Conservation (phyloP, 2,113 vertebrate species). For the Spilogale gracilis region DNA sequence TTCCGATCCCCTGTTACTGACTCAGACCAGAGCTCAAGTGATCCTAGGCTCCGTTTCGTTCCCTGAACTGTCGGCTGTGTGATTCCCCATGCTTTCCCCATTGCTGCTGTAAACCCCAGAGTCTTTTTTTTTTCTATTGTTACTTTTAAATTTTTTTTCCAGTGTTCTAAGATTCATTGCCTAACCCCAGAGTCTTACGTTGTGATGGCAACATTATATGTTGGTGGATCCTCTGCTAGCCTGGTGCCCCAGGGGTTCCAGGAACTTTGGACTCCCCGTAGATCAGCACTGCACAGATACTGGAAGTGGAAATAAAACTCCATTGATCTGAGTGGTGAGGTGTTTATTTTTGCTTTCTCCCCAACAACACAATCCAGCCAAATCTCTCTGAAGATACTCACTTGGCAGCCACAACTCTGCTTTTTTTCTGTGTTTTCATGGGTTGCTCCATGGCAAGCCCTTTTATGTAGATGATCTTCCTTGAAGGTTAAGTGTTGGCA, state of each 20-base stretch:
- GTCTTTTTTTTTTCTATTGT: not conserved
- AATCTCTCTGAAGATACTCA: not conserved
- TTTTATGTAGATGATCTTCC: not conserved
- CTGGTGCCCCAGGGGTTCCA: not conserved
- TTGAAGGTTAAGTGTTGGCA: not conserved
- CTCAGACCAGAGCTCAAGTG: not conserved
- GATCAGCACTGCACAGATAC: not conserved
- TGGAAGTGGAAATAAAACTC: not conserved
- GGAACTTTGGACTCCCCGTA: not conserved
- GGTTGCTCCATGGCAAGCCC: accelerated
- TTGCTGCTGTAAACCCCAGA: not conserved
- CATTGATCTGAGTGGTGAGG: not conserved
- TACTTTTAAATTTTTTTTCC: no score
- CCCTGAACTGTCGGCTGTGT: not conserved
- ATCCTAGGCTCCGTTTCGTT: not conserved
- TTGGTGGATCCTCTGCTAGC: not conserved
- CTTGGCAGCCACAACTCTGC: not conserved
- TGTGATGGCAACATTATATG: not conserved
- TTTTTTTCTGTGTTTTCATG: not conserved
- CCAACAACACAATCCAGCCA: not conserved
- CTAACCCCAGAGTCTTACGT: not conserved
- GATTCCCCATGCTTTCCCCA: not conserved
- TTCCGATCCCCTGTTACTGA: not conserved
- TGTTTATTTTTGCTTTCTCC: not conserved
- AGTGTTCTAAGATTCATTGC: no score